These are phyloP conservation scores for Leptoteleia sp. DNA, from an alignment of 1,140 invertebrate genomes.

Conservation along the genomic window DNA sequence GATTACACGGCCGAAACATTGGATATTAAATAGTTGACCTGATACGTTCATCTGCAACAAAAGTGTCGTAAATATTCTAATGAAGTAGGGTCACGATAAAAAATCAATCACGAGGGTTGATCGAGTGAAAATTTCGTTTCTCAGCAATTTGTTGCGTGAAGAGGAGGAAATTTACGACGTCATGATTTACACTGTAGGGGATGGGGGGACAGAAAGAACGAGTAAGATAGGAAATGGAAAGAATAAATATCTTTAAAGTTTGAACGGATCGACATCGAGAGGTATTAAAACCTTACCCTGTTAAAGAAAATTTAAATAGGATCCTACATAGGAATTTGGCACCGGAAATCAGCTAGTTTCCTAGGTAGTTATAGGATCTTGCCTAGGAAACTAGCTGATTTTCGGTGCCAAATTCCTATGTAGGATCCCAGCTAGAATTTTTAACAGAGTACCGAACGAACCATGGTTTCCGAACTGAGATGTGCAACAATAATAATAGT, in stretches of 20 bases:
- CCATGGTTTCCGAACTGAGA: no score
- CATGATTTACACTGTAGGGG: background rate
- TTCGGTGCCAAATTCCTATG: no score
- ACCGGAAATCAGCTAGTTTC: no score
- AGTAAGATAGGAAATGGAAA: background rate
- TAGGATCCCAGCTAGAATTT: no score
- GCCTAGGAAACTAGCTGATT: no score
- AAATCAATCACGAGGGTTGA: conserved; percentile 14
- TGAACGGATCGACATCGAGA: background rate
- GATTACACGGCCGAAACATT: conserved; percentile 11
- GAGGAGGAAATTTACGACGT: background rate
- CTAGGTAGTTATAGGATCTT: no score
- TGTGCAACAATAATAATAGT: no score
- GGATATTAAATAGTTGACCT: conserved; percentile 6
- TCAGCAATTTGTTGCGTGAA: background rate
- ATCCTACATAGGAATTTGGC: no score
- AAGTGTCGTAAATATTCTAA: conserved; percentile 10
- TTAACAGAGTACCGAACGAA: no score
- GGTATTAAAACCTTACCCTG: no score
- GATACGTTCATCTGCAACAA: conserved; percentile 4
- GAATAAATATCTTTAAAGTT: no score
- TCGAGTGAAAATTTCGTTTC: conserved; percentile 1
- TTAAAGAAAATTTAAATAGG: no score
- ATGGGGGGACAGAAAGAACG: background rate
- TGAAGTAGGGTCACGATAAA: conserved; percentile 10